A percentile compares a stretch with the other conserved stretches of the same genome.
Evolutionary conservation across 2,888 invertebrate species (phyloP).

Genomic region (Pristionchus fissidentatus): DNA sequence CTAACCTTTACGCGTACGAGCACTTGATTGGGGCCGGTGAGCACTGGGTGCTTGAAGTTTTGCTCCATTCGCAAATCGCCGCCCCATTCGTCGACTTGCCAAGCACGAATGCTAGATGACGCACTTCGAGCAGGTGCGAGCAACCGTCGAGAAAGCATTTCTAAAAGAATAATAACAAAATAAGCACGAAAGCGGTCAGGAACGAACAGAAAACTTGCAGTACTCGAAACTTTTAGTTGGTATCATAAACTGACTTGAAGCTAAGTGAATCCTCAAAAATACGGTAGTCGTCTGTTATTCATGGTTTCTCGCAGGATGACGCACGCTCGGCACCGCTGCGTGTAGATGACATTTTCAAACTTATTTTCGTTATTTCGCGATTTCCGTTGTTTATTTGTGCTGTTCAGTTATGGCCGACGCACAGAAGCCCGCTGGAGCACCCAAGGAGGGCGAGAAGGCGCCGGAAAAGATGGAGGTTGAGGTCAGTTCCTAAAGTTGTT

Average conservation of each 20-base stretch:
- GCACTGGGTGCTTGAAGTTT: constrained; percentile 59
- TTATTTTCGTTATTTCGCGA: constrained; percentile 82
- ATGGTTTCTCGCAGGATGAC: constrained; percentile 24
- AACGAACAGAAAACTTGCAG: background rate
- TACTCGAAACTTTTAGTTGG: background rate
- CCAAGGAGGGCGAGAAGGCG: constrained; percentile 52
- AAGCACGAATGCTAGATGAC: constrained; percentile 53
- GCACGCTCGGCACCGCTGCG: background rate
- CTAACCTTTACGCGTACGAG: constrained; percentile 84
- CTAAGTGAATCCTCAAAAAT: background rate
- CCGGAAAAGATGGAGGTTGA: constrained; percentile 65
- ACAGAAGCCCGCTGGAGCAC: constrained; percentile 40
- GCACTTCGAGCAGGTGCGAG: background rate
- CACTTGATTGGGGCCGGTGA: constrained; percentile 83
- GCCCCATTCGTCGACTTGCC: constrained; percentile 56
- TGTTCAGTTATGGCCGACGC: constrained; percentile 50
- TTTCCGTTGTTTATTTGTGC: background rate
- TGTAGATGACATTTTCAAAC: constrained; percentile 56
- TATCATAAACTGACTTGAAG: background rate
- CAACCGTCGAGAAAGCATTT: constrained; percentile 31
- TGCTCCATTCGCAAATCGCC: constrained; percentile 55
- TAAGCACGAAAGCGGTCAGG: background rate
- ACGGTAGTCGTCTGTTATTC: constrained; percentile 22
- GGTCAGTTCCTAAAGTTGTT: constrained; percentile 45
- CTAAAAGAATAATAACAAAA: background rate